Conservation (phyloP, 2,113 vertebrate species). For the Callipepla californica region DNA sequence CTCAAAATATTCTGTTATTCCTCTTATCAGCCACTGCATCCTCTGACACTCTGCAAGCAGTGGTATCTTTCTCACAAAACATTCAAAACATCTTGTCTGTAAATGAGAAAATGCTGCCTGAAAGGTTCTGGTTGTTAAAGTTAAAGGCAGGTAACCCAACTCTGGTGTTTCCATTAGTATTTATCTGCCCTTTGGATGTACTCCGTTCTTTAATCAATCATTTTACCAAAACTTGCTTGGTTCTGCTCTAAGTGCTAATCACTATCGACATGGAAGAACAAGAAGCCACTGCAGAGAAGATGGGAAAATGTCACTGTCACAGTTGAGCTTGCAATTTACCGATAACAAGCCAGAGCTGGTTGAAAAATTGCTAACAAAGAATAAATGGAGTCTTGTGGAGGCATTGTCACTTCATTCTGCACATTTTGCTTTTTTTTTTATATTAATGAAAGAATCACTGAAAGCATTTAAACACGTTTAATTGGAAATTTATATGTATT, state of each 20-base stretch:
- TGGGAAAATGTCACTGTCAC: neutral
- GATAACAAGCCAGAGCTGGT: neutral
- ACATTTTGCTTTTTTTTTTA: neutral
- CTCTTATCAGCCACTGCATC: neutral
- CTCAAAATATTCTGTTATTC: neutral
- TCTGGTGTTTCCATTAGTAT: neutral
- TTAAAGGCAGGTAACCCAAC: neutral
- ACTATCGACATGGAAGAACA: neutral
- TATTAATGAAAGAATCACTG: neutral
- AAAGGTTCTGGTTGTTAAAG: neutral
- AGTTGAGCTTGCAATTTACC: neutral
- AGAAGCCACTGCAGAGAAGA: neutral
- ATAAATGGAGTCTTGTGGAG: neutral
- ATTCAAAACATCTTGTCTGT: neutral
- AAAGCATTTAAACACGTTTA: neutral
- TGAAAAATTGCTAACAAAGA: neutral
- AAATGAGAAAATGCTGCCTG: neutral
- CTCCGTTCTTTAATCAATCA: accelerated
- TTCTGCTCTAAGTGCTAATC: neutral
- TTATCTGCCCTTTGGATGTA: neutral
- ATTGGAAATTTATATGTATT: neutral
- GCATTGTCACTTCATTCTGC: neutral
- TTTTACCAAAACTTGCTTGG: neutral
- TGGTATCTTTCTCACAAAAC: neutral
- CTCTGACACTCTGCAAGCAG: neutral